phyloP scores from a whole-genome alignment of 53 echinoderm and acorn worm species.

The Echinarachnius parma region DNA sequence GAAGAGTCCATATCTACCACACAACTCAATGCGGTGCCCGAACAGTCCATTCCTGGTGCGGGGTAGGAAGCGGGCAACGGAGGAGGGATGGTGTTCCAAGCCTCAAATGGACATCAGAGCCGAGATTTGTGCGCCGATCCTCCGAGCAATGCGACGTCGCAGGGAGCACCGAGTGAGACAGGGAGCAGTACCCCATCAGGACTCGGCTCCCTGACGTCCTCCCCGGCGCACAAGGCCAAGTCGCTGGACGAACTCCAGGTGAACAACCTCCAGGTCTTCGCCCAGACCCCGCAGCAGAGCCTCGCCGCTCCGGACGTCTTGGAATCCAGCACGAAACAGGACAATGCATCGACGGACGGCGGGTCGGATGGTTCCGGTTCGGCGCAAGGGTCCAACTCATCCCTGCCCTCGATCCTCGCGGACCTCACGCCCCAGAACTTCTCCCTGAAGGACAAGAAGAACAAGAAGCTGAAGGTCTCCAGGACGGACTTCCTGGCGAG shows the following conservation, averaged over 20 bases:
- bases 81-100: neutral
- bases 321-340: slow-evolving; percentile 67
- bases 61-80: too few relatives aligned
- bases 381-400: slow-evolving; percentile 15
- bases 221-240: slow-evolving; percentile 31
- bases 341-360: slow-evolving; percentile 29
- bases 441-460: slow-evolving; percentile 64
- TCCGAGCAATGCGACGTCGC: neutral
- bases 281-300: slow-evolving; percentile 49
- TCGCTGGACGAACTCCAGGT: slow-evolving; percentile 68
- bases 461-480: slow-evolving; percentile 65
- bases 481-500: slow-evolving; percentile 72
- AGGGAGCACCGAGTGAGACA: slow-evolving; percentile 16
- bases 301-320: slow-evolving; percentile 73
- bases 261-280: slow-evolving; percentile 70
- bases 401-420: slow-evolving; percentile 81
- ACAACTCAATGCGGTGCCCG: neutral
- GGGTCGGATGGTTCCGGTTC: slow-evolving; percentile 16
- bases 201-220: slow-evolving; percentile 6
- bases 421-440: slow-evolving; percentile 92
- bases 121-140: too few relatives aligned
- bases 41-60: neutral
- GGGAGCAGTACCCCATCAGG: slow-evolving; percentile 33
- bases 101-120: too few relatives aligned
- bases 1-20: slow-evolving; percentile 8